These are phyloP conservation scores for Vandiemenella viatica DNA, from an alignment of 2,888 invertebrate genomes.

Conservation along the genomic window DNA sequence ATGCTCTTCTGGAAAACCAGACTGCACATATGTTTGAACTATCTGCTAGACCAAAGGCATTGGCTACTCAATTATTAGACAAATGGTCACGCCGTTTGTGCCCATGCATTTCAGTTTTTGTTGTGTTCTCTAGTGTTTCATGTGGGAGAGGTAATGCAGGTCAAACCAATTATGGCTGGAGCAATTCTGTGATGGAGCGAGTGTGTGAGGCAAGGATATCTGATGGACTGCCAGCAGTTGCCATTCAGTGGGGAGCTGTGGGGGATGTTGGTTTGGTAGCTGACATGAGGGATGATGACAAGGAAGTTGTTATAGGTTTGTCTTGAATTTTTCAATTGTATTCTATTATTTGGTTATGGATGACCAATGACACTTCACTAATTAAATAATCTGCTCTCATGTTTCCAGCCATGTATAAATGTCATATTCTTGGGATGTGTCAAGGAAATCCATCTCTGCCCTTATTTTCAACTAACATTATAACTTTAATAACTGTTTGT, in stretches of 20 bases:
- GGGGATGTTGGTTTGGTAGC: constrained; percentile 63
- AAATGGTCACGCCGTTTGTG: constrained; percentile 42
- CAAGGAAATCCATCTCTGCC: too few relatives aligned
- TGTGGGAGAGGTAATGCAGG: constrained; percentile 86
- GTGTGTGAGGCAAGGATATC: constrained; percentile 58
- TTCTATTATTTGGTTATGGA: too few relatives aligned
- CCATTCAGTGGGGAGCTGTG: constrained; percentile 86
- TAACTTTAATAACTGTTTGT: too few relatives aligned
- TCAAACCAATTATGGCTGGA: too few relatives aligned
- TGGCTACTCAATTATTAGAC: constrained; percentile 67
- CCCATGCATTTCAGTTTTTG: constrained; percentile 49
- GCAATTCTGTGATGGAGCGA: constrained; percentile 77
- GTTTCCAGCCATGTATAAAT: too few relatives aligned
- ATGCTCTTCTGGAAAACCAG: constrained; percentile 64
- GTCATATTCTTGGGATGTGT: too few relatives aligned
- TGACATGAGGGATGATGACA: constrained; percentile 50
- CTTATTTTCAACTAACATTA: too few relatives aligned
- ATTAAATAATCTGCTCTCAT: too few relatives aligned
- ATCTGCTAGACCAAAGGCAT: constrained; percentile 62
- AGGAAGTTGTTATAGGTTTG: constrained; percentile 50
- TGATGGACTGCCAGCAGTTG: constrained; percentile 60
- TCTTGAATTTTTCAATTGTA: too few relatives aligned
- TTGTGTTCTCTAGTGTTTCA: constrained; percentile 81
- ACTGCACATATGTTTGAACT: constrained; percentile 48
- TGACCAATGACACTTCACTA: too few relatives aligned